phyloP scores from a whole-genome alignment of 2,888 invertebrate species.

The Glaucopsyche alexis region DNA sequence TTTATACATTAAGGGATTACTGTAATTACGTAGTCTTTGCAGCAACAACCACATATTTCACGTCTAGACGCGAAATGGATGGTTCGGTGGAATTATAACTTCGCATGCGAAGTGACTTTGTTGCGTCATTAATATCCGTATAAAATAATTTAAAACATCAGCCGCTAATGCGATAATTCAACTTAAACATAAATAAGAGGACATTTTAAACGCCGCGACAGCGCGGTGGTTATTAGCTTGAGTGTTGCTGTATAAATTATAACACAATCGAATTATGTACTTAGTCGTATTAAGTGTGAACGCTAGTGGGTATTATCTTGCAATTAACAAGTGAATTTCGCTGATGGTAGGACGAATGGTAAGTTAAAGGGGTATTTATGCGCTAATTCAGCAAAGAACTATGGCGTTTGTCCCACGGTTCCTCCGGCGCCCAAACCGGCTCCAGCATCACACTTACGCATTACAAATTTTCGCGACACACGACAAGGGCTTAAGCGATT shows the following conservation, averaged over 20 bases:
- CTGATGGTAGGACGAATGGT: neutral
- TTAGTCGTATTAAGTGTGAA: conserved; percentile 15
- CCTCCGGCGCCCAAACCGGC: conserved; percentile 38
- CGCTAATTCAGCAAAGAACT: conserved; percentile 16
- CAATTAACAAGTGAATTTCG: conserved; percentile 14
- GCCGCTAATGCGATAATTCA: conserved; percentile 30
- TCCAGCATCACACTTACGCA: conserved; percentile 38
- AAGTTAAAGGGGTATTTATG: conserved; percentile 19
- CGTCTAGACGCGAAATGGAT: conserved; percentile 38
- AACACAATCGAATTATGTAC: neutral
- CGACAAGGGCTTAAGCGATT: conserved; percentile 28
- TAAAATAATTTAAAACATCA: conserved; percentile 36
- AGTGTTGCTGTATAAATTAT: neutral
- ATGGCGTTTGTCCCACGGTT: conserved; percentile 37
- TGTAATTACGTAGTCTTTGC: conserved; percentile 42
- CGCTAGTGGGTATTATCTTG: conserved; percentile 2
- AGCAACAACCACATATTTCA: conserved; percentile 39
- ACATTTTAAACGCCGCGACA: conserved; percentile 28
- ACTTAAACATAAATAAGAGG: conserved; percentile 31
- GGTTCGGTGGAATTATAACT: conserved; percentile 38
- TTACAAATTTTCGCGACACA: conserved; percentile 33
- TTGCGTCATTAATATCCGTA: conserved; percentile 35
- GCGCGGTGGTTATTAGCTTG: conserved; percentile 18
- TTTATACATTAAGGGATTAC: conserved; percentile 43
- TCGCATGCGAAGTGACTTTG: conserved; percentile 35